These are phyloP conservation scores for Drosophila athabasca DNA, from an alignment of 1,140 invertebrate species.

Conservation along the genomic window DNA sequence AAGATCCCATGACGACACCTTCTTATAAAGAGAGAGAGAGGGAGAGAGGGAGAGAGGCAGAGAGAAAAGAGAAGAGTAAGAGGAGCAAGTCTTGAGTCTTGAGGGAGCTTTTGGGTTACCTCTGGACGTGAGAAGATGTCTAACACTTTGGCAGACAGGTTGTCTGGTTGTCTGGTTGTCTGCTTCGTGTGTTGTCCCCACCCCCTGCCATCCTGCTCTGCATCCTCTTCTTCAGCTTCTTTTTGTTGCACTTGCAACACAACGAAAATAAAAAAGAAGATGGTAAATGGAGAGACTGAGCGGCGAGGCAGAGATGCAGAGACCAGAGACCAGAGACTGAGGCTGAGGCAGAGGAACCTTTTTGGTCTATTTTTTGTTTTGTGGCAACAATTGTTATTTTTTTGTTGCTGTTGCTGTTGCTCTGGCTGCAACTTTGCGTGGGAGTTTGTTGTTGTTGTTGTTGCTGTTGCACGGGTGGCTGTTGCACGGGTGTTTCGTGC, in stretches of 20 bases:
- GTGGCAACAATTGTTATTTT: conserved; percentile 67
- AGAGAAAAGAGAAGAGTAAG: not conserved
- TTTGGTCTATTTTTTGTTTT: conserved; percentile 59
- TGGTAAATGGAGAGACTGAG: conserved; percentile 10
- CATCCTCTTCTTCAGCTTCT: conserved; percentile 28
- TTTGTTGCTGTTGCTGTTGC: conserved; percentile 47
- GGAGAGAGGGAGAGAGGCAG: conserved; percentile 18
- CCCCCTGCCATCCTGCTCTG: not conserved
- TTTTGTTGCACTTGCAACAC: conserved; percentile 68
- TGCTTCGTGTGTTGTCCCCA: conserved; percentile 37
- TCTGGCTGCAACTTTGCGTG: conserved; percentile 71
- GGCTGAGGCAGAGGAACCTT: conserved; percentile 21
- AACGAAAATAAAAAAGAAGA: conserved; percentile 33
- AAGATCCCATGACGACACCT: conserved; percentile 67
- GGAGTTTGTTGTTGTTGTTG: conserved; percentile 60
- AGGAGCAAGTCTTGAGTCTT: not conserved
- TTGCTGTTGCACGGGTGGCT: conserved; percentile 6
- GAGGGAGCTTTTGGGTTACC: conserved; percentile 21
- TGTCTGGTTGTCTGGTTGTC: conserved; percentile 57
- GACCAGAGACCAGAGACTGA: conserved; percentile 3
- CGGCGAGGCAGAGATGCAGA: conserved; percentile 27
- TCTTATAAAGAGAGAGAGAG: conserved; percentile 18
- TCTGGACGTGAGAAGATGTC: conserved; percentile 77
- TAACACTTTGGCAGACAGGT: conserved; percentile 77
- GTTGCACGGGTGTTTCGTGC: conserved; percentile 10